Percentiles rank a stretch among this genome's conserved stretches.
Evolutionary conservation across 2,797 vertebrate genomes (phyloP).

Genomic region (Rhinella marina): DNA sequence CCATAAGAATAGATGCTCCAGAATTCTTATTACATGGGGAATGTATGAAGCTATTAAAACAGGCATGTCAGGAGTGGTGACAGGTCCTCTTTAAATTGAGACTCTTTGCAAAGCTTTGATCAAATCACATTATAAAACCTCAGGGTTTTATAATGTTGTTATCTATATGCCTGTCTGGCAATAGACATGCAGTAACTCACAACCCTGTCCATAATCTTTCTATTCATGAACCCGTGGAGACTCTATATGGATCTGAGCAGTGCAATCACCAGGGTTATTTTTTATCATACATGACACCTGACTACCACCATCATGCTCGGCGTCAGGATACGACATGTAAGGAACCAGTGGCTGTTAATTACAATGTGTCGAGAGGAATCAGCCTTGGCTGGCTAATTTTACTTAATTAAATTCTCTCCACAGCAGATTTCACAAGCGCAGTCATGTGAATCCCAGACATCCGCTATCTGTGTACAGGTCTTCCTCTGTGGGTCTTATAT

Average conservation of each 20-base stretch:
- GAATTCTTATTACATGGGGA: too few species aligned
- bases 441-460: background rate
- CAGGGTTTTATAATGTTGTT: too few species aligned
- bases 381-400: background rate
- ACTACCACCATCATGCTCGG: background rate
- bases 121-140: too few species aligned
- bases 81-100: too few species aligned
- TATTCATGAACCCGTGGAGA: background rate
- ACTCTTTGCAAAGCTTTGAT: too few species aligned
- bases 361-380: background rate
- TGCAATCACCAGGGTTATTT: background rate
- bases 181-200: too few species aligned
- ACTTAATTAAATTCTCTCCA: background rate
- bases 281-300: background rate
- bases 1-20: too few species aligned
- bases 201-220: background rate
- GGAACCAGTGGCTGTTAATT: background rate
- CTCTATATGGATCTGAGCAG: background rate
- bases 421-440: slow-evolving; percentile 12
- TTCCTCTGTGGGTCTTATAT: background rate
- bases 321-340: background rate
- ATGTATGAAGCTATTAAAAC: too few species aligned
- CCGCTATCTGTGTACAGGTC: background rate
- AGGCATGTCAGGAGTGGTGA: too few species aligned
- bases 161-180: too few species aligned